These are phyloP conservation scores for Drosophila tani DNA, from an alignment of 1,140 invertebrate species.

Conservation along the genomic window DNA sequence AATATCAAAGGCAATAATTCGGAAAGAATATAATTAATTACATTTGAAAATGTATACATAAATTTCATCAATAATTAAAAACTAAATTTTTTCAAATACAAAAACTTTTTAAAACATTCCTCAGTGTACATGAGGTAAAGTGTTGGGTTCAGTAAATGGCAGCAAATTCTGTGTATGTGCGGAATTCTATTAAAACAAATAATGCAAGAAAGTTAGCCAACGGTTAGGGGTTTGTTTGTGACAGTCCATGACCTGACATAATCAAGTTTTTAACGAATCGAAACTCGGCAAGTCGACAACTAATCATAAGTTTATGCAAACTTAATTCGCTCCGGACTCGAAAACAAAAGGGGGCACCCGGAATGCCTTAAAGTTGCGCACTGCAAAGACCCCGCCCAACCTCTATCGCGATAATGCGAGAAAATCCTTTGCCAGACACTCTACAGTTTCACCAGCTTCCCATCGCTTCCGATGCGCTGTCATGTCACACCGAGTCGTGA, in stretches of 20 bases:
- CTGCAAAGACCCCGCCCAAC: background rate
- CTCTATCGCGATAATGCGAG: slow-evolving; percentile 31
- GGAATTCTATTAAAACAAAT: slow-evolving; percentile 69
- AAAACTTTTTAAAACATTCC: background rate
- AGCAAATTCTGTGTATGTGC: slow-evolving; percentile 41
- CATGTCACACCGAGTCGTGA: slow-evolving; percentile 50
- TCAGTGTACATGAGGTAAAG: slow-evolving; percentile 6
- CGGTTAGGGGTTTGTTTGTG: slow-evolving; percentile 50
- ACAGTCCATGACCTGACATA: slow-evolving; percentile 40
- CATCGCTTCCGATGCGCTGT: slow-evolving; percentile 29
- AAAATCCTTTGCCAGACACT: slow-evolving; percentile 41
- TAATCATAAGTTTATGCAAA: slow-evolving; percentile 44
- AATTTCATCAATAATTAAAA: no score
- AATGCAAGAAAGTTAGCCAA: slow-evolving; percentile 60
- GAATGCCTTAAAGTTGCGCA: slow-evolving; percentile 8
- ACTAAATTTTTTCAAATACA: no score
- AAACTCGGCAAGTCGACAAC: slow-evolving; percentile 14
- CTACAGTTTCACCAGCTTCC: slow-evolving; percentile 8
- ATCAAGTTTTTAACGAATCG: slow-evolving; percentile 44
- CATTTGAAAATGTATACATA: no score
- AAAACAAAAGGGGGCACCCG: slow-evolving; percentile 5
- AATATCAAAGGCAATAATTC: no score
- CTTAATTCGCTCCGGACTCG: slow-evolving; percentile 13
- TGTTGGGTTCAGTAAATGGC: slow-evolving; percentile 20
- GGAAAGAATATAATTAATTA: no score